Evolutionary conservation across 2,113 vertebrate species (phyloP).

Genomic region (Platysternon megacephalum): DNA sequence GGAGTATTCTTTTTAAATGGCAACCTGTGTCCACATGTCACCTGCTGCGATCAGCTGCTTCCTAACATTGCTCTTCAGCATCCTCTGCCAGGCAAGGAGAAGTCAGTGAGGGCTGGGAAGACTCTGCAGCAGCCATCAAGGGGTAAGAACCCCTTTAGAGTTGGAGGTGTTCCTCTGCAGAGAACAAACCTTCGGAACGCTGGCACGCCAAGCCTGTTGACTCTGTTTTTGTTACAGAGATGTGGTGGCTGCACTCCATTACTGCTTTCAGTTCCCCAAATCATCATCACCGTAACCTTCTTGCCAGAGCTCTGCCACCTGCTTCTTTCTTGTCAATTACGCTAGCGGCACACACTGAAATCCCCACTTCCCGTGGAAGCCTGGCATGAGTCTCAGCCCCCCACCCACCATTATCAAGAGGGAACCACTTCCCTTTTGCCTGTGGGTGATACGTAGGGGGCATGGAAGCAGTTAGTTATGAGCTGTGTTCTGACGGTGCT

Average conservation of each 20-base stretch:
- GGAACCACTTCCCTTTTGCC: neutral
- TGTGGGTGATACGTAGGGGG: neutral
- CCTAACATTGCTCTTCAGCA: neutral
- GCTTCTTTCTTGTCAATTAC: neutral
- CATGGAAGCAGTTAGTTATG: neutral
- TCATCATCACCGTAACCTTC: no score
- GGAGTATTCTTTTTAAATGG: neutral
- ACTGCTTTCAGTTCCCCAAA: no score
- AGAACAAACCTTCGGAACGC: neutral
- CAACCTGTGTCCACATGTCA: neutral
- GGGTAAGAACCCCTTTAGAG: neutral
- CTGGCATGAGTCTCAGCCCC: neutral
- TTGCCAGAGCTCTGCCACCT: neutral
- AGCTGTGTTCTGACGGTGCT: neutral
- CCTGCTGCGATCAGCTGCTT: neutral
- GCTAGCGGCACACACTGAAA: neutral
- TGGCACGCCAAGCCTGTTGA: neutral
- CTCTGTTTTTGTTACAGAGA: no score
- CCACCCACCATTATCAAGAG: neutral
- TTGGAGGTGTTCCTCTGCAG: neutral
- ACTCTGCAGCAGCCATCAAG: neutral
- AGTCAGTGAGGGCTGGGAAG: no score
- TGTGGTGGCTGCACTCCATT: no score
- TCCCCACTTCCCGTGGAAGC: neutral
- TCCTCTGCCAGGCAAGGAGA: neutral